Base-by-base conservation (phyloP, 2,888 invertebrate genomes). In the Dynastes hyllus region DNA sequence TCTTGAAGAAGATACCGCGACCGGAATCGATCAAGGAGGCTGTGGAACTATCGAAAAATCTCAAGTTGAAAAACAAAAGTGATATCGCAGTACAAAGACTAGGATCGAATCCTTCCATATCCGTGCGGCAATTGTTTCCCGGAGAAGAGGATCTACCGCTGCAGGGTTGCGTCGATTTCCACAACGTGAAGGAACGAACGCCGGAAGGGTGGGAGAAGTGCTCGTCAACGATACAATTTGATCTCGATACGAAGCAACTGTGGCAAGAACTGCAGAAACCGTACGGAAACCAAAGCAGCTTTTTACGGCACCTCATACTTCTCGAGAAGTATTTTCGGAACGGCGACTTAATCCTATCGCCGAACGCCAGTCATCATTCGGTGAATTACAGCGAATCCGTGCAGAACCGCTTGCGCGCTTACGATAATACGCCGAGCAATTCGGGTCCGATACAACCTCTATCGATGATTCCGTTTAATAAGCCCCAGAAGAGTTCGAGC, bases 141-240 rank as follows among this genome's bases (percentile, higher is more conserved):
- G 95, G 95, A 0, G 95, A 96, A 84, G 95, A 96, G 84, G 95
- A 96, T 85, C 92, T 96, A 91, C 94, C 94, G 76, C 88, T 96
- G 16, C 93, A 93, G 55, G 95, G 94, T 37, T 93, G 93, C 84
- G 92, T 95, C 70, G 95, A 96, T 70, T 96, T 96, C 81, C 91
- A 91, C 55, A 93, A 92, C 80, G 91, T 92, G 0, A 92, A 93
- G 84, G 94, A 94, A 86, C 92, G 94, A 0, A 95, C 95, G 0
- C 95, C 95, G 0, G 95, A 95, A 84, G 95, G 95, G 0, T 96
- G 96, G 96, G 95, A 96, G 83, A 94, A 95, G 80, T 95, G 95
- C 82, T 92, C 92, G 81, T 92, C 95, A 0, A 92, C 93, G 84
- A 93, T 96, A 76, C 96, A 96, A 84, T 96, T 95, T 82, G 96